A percentile compares a stretch with the other conserved stretches of the same genome.
Conservation (phyloP, 2,888 invertebrate genomes). For the Tigriopus californicus region DNA sequence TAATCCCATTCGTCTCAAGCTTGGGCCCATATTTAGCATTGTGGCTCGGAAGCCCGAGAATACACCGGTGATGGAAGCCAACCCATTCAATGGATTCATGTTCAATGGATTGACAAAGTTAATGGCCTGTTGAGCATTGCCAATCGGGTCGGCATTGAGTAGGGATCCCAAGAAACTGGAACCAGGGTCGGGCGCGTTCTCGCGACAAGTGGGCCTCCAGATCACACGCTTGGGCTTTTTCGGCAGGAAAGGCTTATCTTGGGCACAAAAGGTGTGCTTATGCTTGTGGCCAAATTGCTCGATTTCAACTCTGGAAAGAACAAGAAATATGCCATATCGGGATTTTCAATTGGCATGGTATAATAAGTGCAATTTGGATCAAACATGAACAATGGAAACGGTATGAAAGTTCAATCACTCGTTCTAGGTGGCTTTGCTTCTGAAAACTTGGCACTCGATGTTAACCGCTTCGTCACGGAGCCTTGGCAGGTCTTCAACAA, state of each 20-base stretch:
- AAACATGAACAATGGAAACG: no score
- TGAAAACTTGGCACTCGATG: no score
- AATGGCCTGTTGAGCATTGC: neutral
- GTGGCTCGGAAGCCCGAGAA: no score
- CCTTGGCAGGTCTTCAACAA: no score
- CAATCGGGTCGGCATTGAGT: neutral
- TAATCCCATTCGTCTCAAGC: no score
- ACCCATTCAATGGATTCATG: neutral
- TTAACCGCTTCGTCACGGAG: no score
- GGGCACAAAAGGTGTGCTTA: neutral
- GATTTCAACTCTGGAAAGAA: constrained; percentile 17
- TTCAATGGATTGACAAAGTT: neutral
- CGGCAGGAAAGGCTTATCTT: neutral
- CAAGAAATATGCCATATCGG: no score
- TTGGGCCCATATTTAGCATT: no score
- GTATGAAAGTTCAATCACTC: no score
- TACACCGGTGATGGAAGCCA: neutral
- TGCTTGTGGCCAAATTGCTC: neutral
- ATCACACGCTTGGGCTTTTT: neutral
- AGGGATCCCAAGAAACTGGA: neutral
- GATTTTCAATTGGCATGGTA: no score
- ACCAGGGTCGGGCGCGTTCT: neutral
- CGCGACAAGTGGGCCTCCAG: neutral
- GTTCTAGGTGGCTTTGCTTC: no score
- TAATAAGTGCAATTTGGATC: no score